These are phyloP conservation scores for Silurus glanis DNA, from an alignment of 2,113 vertebrate species.

Conservation along the genomic window DNA sequence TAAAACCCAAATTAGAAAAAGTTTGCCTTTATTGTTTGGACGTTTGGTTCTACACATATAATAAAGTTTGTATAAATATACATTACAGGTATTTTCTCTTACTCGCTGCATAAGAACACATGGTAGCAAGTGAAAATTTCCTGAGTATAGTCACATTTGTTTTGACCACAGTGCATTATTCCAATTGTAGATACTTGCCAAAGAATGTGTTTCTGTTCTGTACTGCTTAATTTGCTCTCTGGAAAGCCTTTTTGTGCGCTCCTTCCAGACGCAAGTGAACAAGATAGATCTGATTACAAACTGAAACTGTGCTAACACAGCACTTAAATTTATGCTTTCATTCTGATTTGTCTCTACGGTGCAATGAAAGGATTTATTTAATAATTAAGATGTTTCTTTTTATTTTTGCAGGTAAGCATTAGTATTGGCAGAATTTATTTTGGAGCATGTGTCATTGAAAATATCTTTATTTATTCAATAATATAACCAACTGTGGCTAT, in stretches of 20 bases:
- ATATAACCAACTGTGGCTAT: neutral
- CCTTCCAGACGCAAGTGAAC: neutral
- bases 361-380: neutral
- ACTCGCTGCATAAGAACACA: too few species aligned
- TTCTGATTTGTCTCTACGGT: neutral
- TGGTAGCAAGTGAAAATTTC: too few species aligned
- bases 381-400: neutral
- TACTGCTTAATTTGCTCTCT: neutral
- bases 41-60: neutral
- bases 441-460: neutral
- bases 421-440: neutral
- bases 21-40: neutral
- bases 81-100: neutral
- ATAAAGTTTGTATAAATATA: neutral
- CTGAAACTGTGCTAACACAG: neutral
- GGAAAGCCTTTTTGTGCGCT: neutral
- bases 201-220: neutral
- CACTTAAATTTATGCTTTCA: neutral
- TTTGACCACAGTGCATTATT: neutral
- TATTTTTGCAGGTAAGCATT: neutral
- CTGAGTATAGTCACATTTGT: too few species aligned
- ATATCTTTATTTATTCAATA: neutral
- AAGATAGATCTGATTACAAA: neutral
- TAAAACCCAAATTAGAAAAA: neutral
- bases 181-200: neutral